A percentile compares a stretch with the other conserved stretches of the same genome.
Evolutionary conservation across 2,888 invertebrate genomes (phyloP).

Genomic region (Acanthosepion pharaonis): DNA sequence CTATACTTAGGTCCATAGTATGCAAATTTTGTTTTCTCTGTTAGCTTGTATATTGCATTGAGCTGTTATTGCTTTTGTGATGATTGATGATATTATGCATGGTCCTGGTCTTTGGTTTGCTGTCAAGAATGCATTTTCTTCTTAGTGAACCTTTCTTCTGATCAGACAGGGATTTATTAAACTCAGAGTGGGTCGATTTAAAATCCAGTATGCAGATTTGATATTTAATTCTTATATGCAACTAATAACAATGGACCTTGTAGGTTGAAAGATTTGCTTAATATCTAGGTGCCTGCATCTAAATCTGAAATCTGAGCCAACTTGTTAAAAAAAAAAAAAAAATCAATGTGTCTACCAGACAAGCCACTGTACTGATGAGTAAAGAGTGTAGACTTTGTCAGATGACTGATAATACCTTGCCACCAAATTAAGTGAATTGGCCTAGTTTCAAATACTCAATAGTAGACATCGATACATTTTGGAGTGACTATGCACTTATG

Average conservation of each 20-base stretch:
- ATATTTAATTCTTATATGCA: neutral
- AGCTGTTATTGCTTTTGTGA: no score
- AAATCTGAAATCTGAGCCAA: conserved; percentile 1
- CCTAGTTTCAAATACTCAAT: neutral
- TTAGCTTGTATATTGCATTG: no score
- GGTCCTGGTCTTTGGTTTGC: no score
- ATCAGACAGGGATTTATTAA: no score
- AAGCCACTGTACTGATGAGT: neutral
- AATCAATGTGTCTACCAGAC: neutral
- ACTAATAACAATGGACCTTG: neutral
- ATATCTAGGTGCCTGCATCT: neutral
- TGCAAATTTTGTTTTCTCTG: neutral
- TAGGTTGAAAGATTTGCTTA: neutral
- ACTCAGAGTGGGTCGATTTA: no score
- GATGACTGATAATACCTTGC: neutral
- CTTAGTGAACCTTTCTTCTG: no score
- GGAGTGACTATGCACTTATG: neutral
- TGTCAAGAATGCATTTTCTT: no score
- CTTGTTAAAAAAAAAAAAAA: conserved; percentile 13
- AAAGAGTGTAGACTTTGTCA: neutral
- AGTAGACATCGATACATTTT: neutral
- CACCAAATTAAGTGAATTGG: conserved; percentile 33
- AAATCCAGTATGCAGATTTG: no score
- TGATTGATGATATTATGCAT: no score
- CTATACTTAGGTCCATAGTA: neutral